Percentiles rank a stretch among this genome's conserved stretches.
phyloP scores from a whole-genome alignment of 2,888 invertebrate genomes.

The Scrobipalpa atriplicella region DNA sequence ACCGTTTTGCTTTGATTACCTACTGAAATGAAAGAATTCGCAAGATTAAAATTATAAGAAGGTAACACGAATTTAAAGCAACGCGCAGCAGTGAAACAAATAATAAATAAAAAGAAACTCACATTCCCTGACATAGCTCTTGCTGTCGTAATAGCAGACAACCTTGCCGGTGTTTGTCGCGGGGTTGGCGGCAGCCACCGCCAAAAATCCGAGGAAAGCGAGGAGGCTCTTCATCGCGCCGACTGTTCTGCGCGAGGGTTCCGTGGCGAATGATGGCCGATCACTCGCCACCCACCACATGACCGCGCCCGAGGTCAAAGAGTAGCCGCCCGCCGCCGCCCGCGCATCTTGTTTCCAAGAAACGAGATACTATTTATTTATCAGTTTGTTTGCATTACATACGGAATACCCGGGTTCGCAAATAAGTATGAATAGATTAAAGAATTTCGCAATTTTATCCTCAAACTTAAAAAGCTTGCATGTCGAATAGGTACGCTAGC shows the following conservation, averaged over 20 bases:
- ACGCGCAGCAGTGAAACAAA: conserved; percentile 51
- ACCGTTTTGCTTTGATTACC: not conserved
- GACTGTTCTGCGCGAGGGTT: conserved; percentile 61
- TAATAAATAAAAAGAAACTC: conserved; percentile 60
- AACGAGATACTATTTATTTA: conserved; percentile 36
- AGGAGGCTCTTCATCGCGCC: conserved; percentile 59
- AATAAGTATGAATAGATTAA: not conserved
- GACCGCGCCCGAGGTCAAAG: conserved; percentile 55
- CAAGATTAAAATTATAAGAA: not conserved
- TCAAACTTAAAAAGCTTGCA: not conserved
- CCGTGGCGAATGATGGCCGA: conserved; percentile 64
- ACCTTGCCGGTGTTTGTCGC: conserved; percentile 81
- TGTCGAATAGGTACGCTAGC: too few species aligned
- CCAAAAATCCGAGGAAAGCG: conserved; percentile 58
- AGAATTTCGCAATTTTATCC: not conserved
- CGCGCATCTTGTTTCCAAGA: conserved; percentile 46
- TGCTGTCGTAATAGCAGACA: conserved; percentile 88
- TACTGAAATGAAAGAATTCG: not conserved
- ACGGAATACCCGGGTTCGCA: conserved; percentile 4
- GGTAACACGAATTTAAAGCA: conserved; percentile 26
- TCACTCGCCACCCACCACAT: conserved; percentile 42
- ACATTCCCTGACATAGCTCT: conserved; percentile 87
- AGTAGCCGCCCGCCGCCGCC: conserved; percentile 47
- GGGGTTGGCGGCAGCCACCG: conserved; percentile 61
- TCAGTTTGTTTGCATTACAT: conserved; percentile 37